Evolutionary conservation across 2,888 invertebrate genomes (phyloP), one percentile per base, ranked within the genome.

Genomic region (Lithophane ornitopus): DNA sequence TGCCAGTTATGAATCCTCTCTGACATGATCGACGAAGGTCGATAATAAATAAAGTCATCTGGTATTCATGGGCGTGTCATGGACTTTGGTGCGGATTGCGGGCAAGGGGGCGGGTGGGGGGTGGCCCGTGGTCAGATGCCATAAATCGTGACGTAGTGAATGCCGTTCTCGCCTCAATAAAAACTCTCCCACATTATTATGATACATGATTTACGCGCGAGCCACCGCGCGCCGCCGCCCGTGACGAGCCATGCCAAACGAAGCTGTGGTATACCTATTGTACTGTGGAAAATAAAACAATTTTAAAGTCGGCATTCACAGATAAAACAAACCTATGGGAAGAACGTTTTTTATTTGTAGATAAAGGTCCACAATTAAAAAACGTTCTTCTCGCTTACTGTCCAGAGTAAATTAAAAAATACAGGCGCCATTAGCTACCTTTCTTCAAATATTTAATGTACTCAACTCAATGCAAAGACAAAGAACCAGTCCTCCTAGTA

Each of bases 91-190:
- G 49, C 61, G 68, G 73, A 49, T 14, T 59, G 69, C 58, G 65
- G 26, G 34, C 39, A n/a, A n/a, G 14, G 34, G 34, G 44, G 14
- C 14, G 26, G 12, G n/a, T 9, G n/a, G 54, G 26, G 19, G 56
- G n/a, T 66, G 76, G 74, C 69, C 70, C 58, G 82, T 73, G 78
- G 80, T 66, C 74, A 78, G 76, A 67, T 77, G 69, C 82, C 85
- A 88, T 92, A 91, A 91, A 91, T 92, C 89, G 88, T 81, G 80
- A 76, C 79, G 88, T 92, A 93, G 93, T 93, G 91, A 93, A 93
- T 91, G 91, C 92, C 90, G 88, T 90, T 91, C 88, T 90, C 92
- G 91, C 91, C 86, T 90, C 92, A 90, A 92, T 92, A 92, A 93
- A 92, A 93, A 91, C 89, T 89, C 88, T 89, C 85, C 84, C 87